Conservation (phyloP, 2,888 invertebrate genomes). For the Lycaena phlaeas region DNA sequence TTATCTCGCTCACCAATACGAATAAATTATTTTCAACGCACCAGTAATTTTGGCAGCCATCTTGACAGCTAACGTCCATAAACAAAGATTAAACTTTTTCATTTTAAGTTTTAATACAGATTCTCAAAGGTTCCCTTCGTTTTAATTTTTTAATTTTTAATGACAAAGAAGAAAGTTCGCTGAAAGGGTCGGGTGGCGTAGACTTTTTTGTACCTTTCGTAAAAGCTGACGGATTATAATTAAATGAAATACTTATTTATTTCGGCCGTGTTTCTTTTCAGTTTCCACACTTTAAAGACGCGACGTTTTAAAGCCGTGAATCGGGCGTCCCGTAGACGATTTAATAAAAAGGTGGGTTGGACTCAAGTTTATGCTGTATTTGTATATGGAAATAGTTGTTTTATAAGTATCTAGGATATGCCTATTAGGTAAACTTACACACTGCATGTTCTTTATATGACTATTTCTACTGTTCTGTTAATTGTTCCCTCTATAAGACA, state of each 20-base stretch:
- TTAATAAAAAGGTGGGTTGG: no score
- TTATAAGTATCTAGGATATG: no score
- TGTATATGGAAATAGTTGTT: no score
- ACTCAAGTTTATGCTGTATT: no score
- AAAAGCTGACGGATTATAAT: not conserved
- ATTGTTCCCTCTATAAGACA: no score
- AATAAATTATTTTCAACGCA: constrained; percentile 33
- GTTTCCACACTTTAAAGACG: not conserved
- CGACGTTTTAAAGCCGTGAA: no score
- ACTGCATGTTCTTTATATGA: no score
- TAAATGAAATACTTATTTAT: not conserved
- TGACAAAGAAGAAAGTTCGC: constrained; percentile 1
- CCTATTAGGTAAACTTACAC: no score
- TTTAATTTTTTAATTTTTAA: not conserved
- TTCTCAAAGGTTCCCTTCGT: not conserved
- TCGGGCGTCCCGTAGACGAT: no score
- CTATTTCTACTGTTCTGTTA: no score
- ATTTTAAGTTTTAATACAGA: not conserved
- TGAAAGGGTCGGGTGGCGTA: not conserved
- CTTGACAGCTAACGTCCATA: constrained; percentile 15
- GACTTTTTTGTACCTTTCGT: not conserved
- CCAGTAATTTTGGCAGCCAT: constrained; percentile 44
- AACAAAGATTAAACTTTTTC: not conserved
- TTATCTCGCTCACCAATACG: constrained; percentile 30
- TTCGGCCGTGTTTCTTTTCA: not conserved